Evolutionary conservation across 2,888 invertebrate genomes (phyloP).

Genomic region (Diogma glabrata): DNA sequence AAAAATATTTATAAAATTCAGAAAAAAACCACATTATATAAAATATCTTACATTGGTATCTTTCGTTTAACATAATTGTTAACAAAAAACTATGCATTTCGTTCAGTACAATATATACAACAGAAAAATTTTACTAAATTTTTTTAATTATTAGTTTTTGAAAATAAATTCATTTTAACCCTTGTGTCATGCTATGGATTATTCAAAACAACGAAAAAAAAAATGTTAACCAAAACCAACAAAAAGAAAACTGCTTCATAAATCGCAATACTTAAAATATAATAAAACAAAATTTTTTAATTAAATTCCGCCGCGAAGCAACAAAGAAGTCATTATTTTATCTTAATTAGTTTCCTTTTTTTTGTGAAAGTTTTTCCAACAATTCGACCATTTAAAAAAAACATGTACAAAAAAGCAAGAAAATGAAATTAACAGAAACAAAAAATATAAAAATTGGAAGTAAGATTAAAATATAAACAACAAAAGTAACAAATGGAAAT

Average conservation of each 20-base stretch:
- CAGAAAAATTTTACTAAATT: no score
- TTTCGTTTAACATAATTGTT: no score
- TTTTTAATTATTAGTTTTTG: no score
- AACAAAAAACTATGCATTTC: no score
- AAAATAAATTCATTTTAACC: no score
- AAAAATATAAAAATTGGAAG: neutral
- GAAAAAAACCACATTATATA: no score
- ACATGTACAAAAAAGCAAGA: neutral
- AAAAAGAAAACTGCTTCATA: constrained; percentile 1
- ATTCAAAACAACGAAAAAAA: neutral
- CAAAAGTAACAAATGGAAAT: constrained; percentile 4
- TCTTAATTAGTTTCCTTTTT: constrained; percentile 19
- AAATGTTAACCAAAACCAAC: neutral
- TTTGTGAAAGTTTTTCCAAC: constrained; percentile 1
- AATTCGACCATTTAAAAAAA: constrained; percentile 7
- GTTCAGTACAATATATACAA: no score
- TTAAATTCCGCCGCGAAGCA: constrained; percentile 17
- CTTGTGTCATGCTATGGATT: no score
- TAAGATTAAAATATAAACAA: neutral
- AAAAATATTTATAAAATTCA: no score
- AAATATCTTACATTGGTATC: no score
- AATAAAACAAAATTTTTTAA: constrained; percentile 15
- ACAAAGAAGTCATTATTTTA: constrained; percentile 20
- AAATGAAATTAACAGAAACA: neutral
- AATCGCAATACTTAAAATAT: constrained; percentile 7